Conservation (phyloP, 2,797 vertebrate genomes). For the Xyrichtys novacula region DNA sequence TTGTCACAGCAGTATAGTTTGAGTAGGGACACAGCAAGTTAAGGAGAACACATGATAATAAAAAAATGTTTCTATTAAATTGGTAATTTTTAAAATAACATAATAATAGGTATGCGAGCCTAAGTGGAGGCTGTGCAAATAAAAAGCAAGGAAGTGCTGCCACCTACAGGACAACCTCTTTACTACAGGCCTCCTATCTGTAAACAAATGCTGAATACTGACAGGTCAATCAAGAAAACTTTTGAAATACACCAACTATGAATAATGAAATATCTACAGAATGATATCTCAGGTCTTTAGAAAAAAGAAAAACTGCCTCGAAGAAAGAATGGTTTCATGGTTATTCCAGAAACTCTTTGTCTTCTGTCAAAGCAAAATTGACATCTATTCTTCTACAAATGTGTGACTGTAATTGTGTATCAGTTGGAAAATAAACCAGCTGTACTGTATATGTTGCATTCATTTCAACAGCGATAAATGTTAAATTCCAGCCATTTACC, state of each 20-base stretch:
- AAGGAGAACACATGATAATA: not conserved
- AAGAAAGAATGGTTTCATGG: no score
- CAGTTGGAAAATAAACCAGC: no score
- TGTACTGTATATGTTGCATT: no score
- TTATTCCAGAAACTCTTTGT: no score
- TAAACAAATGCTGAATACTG: conserved; percentile 12
- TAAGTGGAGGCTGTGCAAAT: conserved; percentile 9
- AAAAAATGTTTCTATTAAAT: conserved; percentile 21
- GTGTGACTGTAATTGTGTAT: no score
- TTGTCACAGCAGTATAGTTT: not conserved
- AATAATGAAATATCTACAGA: no score
- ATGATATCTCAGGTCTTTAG: no score
- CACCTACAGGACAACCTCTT: conserved; percentile 68
- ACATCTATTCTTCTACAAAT: no score
- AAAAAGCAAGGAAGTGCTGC: conserved; percentile 58
- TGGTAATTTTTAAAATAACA: conserved; percentile 25
- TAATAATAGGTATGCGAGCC: conserved; percentile 30
- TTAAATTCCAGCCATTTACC: no score
- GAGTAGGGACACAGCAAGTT: conserved; percentile 1
- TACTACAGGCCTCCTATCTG: conserved; percentile 19
- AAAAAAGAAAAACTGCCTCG: no score
- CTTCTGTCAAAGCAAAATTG: no score
- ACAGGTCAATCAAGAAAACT: not conserved
- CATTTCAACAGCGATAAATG: no score
- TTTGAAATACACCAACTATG: not conserved